Conservation (phyloP, 2,888 invertebrate species). For the Lutraria lutraria region DNA sequence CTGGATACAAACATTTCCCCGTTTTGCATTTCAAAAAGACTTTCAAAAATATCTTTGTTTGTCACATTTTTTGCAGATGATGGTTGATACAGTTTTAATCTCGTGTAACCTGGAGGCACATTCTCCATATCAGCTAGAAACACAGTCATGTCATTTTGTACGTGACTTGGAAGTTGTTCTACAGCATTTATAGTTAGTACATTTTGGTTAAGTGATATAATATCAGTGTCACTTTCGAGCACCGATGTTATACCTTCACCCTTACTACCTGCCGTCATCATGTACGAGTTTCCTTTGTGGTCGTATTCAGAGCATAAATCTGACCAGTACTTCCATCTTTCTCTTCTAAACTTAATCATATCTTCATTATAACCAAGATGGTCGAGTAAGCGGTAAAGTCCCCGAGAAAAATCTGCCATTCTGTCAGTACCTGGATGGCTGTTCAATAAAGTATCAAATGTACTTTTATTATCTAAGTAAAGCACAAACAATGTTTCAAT, state of each 20-base stretch:
- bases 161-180: neutral
- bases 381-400: neutral
- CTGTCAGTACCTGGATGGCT: neutral
- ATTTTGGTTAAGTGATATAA: neutral
- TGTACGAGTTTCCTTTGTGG: neutral
- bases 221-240: neutral
- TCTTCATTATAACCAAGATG: neutral
- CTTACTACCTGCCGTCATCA: neutral
- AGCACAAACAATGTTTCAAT: too few relatives aligned
- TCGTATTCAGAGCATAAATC: neutral
- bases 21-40: neutral
- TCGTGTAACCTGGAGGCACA: too few relatives aligned
- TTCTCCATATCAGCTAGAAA: neutral
- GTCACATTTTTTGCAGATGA: neutral
- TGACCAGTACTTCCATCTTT: neutral
- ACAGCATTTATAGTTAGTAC: neutral
- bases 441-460: too few relatives aligned
- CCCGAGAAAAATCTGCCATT: neutral
- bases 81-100: neutral
- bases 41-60: neutral
- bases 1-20: neutral
- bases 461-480: too few relatives aligned
- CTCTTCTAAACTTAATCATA: conserved; percentile 1
- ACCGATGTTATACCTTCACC: neutral
- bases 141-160: neutral